phyloP scores from a whole-genome alignment of 2,113 vertebrate species.

The Oncorhynchus nerka region DNA sequence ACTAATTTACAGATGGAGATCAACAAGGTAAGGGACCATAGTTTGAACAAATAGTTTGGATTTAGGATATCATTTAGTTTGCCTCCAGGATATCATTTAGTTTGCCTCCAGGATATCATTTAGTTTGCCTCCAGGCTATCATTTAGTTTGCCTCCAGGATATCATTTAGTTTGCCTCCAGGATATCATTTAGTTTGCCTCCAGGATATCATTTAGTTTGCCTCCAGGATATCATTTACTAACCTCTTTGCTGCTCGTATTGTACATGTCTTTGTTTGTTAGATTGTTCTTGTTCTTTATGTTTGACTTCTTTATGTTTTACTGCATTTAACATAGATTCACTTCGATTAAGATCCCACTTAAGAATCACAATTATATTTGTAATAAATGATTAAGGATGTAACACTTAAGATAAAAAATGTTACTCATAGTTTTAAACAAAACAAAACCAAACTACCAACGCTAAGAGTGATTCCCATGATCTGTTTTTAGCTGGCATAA shows the following conservation, averaged over 20 bases:
- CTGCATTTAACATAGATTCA: neutral
- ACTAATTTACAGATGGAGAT: conserved; percentile 11
- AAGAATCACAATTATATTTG: neutral
- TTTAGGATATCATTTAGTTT: neutral
- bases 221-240: conserved; percentile 21
- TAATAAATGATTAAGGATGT: neutral
- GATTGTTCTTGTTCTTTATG: conserved; percentile 18
- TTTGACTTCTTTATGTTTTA: conserved; percentile 3
- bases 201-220: neutral
- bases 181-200: conserved; percentile 1
- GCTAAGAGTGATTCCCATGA: conserved; percentile 26
- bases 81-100: neutral
- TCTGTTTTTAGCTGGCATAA: conserved; percentile 81
- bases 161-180: conserved; percentile 1
- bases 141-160: conserved; percentile 1
- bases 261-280: conserved; percentile 10
- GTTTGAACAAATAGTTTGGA: conserved; percentile 3
- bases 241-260: conserved; percentile 48
- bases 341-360: neutral
- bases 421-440: conserved; percentile 9
- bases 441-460: neutral
- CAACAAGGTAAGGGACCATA: conserved; percentile 15
- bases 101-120: neutral
- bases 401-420: neutral
- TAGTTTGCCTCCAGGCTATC: too few relatives aligned